Percentiles rank a stretch among this genome's conserved stretches.
Evolutionary conservation across 2,888 invertebrate genomes (phyloP).

Genomic region (Meliscaeva auricollis): DNA sequence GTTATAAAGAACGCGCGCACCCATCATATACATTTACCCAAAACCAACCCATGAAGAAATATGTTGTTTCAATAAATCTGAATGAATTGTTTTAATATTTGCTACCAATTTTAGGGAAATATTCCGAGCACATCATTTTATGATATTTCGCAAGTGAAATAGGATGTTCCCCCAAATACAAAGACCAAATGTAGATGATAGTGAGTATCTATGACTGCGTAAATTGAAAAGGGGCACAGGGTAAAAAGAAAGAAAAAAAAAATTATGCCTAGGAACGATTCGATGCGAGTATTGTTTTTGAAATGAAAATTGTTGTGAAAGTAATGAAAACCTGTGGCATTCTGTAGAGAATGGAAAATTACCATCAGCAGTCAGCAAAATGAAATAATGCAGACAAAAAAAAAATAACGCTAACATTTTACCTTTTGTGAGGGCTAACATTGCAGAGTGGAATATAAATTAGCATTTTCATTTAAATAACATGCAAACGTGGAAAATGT

Average conservation of each 20-base stretch:
- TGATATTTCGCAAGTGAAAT: slow-evolving; percentile 22
- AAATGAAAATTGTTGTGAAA: slow-evolving; percentile 34
- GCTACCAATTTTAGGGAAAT: slow-evolving; percentile 33
- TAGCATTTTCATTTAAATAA: slow-evolving; percentile 17
- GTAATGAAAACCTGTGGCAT: slow-evolving; percentile 39
- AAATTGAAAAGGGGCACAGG: slow-evolving; percentile 9
- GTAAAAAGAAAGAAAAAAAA: not conserved
- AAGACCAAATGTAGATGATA: slow-evolving; percentile 11
- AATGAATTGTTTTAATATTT: slow-evolving; percentile 62
- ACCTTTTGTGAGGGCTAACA: not conserved
- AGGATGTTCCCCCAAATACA: slow-evolving; percentile 19
- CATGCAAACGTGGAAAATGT: not conserved
- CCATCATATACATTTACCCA: too few relatives aligned
- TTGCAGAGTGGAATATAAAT: not conserved
- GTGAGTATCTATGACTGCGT: slow-evolving; percentile 13
- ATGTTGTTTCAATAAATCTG: slow-evolving; percentile 38
- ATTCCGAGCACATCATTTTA: slow-evolving; percentile 20
- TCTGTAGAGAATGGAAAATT: not conserved
- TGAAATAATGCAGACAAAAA: too few relatives aligned
- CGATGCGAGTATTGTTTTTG: slow-evolving; percentile 21
- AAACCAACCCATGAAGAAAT: not conserved
- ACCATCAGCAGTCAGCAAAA: too few relatives aligned
- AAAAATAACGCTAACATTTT: not conserved
- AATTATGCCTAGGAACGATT: not conserved
- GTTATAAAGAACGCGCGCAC: slow-evolving; percentile 14